Percentiles rank a stretch among this genome's conserved stretches.
phyloP scores from a whole-genome alignment of 2,113 vertebrate species.

The Mungos mungo region DNA sequence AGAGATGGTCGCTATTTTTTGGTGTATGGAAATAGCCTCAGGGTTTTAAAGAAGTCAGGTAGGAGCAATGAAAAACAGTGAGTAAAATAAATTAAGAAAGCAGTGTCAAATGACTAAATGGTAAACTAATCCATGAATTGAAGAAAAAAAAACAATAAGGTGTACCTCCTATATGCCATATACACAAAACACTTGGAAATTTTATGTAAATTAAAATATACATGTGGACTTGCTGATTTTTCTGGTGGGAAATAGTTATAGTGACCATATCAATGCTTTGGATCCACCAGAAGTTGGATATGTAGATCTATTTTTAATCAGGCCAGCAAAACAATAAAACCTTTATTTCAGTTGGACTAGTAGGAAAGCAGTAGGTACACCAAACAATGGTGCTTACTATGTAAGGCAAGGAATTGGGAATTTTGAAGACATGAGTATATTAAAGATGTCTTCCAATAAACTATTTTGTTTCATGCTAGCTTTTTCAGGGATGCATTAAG shows the following conservation, averaged over 20 bases:
- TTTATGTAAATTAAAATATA: background rate
- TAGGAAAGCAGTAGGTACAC: background rate
- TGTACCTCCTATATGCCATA: background rate
- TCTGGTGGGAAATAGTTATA: slow-evolving; percentile 35
- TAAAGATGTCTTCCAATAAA: background rate
- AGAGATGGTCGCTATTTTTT: background rate
- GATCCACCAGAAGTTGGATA: slow-evolving; percentile 8
- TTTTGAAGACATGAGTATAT: background rate
- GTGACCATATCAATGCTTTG: background rate
- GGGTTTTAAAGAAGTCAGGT: background rate
- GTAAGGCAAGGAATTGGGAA: background rate
- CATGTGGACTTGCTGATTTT: background rate
- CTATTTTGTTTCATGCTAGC: background rate
- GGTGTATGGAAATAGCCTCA: background rate
- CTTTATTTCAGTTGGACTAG: background rate
- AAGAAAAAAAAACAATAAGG: background rate
- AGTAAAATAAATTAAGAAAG: background rate
- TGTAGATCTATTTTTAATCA: slow-evolving; percentile 50
- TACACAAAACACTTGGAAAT: background rate
- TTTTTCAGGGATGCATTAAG: background rate
- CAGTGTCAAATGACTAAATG: background rate
- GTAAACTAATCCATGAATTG: background rate
- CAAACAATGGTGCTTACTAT: background rate
- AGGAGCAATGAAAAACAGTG: background rate
- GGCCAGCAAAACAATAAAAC: background rate